Base-by-base conservation (phyloP, 2,113 vertebrate species). In the Gambusia holbrooki region DNA sequence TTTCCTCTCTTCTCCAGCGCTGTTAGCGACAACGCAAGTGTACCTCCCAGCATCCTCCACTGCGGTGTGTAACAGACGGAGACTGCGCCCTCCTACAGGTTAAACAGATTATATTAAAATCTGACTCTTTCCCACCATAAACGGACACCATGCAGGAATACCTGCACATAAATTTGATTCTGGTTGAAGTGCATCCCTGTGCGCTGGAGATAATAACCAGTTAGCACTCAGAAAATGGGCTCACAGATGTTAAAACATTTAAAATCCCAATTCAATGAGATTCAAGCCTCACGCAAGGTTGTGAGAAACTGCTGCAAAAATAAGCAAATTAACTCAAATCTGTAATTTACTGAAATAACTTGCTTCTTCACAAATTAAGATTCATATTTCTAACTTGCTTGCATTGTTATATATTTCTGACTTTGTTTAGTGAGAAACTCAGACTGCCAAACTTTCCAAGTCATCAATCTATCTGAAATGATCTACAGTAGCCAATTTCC, bases 1-100 rank as follows among this genome's bases (percentile, higher is more conserved):
- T 88, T 97, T 99, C 75, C 93, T 95, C 51, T 92, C 95, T 85
- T 98, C 95, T 64, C 98, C 98, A 28, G 96, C 98, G 42, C 93
- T 86, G 8, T 96, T 99, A 29, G 94, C 96, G 32, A 96, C 96
- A 0, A 98, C 76, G 33, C 98, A 99, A 0, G 94, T 95, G 35
- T 98, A 99, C 37, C 63, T 95, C 80, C 97, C 97, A 67, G 94
- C 93, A 27, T 99, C 96, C 13, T 94, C 94, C 0, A 78, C 73
- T 12, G 90, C 82, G 0, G 90, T 82, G 10, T 96, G 96, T 78
- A 95, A 94, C 69, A 98, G 82, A 28, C 96, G 95, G 22, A 99
- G 92, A 0, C 86, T 96, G 35, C 96, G 93, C 4, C 97, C 97
- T 17, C 97, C 97, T 98, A 27, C 10, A 68, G 25, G 40, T 86